Conservation (phyloP, 1,140 invertebrate genomes). For the Pararge aegeria region DNA sequence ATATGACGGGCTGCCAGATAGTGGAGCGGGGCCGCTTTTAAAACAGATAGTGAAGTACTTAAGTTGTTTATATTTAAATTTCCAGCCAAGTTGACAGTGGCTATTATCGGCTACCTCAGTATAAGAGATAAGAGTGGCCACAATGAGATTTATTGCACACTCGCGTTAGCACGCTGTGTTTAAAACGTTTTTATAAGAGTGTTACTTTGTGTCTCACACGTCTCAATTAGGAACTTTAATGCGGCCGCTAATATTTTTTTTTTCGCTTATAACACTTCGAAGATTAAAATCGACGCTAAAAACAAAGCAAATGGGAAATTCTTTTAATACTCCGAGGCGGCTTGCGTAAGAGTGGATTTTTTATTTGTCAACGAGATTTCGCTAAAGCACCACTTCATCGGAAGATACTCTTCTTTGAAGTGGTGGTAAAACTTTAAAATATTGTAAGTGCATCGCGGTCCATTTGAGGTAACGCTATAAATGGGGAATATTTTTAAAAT, state of each 20-base stretch:
- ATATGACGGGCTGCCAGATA: slow-evolving; percentile 48
- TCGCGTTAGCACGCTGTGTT: slow-evolving; percentile 52
- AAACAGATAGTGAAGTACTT: slow-evolving; percentile 51
- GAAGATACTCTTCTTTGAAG: too few relatives aligned
- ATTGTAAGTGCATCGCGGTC: too few relatives aligned
- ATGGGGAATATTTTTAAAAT: too few relatives aligned
- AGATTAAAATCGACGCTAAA: slow-evolving; percentile 26
- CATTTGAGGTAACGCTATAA: too few relatives aligned
- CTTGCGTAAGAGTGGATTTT: background rate
- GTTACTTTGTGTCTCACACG: slow-evolving; percentile 48
- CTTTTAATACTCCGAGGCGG: background rate
- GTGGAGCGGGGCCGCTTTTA: slow-evolving; percentile 31
- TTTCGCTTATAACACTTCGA: slow-evolving; percentile 33
- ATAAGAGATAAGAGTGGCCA: slow-evolving; percentile 57
- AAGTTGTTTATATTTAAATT: slow-evolving; percentile 73
- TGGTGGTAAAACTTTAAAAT: too few relatives aligned
- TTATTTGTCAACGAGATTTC: too few relatives aligned
- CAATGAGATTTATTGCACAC: slow-evolving; percentile 72
- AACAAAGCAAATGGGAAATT: background rate
- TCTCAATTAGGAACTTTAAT: slow-evolving; percentile 69
- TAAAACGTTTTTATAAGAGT: slow-evolving; percentile 53
- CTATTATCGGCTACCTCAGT: slow-evolving; percentile 65
- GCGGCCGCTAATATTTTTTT: slow-evolving; percentile 49
- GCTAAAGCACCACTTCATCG: too few relatives aligned
- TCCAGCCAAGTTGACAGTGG: slow-evolving; percentile 54